Conservation (phyloP, 2,797 vertebrate genomes). For the Onychomys arenicola region DNA sequence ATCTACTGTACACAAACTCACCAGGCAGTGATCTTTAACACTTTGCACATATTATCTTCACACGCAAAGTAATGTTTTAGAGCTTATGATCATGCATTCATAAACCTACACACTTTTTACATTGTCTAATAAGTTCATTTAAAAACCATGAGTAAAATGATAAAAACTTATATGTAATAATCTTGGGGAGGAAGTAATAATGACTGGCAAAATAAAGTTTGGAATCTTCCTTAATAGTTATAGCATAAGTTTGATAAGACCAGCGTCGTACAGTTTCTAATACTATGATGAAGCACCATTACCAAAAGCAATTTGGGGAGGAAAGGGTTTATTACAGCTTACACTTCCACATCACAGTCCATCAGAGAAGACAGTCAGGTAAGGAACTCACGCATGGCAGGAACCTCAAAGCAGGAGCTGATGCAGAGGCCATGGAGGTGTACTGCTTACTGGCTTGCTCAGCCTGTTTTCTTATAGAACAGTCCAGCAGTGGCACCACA, state of each 20-base stretch:
- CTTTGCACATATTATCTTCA: neutral
- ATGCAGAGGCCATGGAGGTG: neutral
- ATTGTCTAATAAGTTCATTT: neutral
- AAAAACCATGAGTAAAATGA: slow-evolving; percentile 26
- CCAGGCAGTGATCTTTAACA: neutral
- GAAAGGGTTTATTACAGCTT: neutral
- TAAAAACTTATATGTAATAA: neutral
- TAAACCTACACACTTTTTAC: neutral
- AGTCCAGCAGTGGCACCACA: neutral
- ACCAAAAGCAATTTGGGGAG: neutral
- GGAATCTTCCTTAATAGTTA: neutral
- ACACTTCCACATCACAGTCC: neutral
- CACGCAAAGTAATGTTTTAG: neutral
- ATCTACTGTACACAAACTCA: neutral
- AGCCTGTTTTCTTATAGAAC: neutral
- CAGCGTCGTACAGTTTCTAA: neutral
- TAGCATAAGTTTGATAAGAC: neutral
- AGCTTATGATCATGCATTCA: slow-evolving; percentile 13
- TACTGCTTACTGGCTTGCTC: neutral
- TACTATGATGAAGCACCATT: neutral
- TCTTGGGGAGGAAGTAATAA: neutral
- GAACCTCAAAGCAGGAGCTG: neutral
- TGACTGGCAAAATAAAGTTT: slow-evolving; percentile 38
- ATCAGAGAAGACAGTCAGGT: neutral
- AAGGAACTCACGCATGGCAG: neutral